phyloP scores from a whole-genome alignment of 2,797 vertebrate genomes.

The Salmo trutta region DNA sequence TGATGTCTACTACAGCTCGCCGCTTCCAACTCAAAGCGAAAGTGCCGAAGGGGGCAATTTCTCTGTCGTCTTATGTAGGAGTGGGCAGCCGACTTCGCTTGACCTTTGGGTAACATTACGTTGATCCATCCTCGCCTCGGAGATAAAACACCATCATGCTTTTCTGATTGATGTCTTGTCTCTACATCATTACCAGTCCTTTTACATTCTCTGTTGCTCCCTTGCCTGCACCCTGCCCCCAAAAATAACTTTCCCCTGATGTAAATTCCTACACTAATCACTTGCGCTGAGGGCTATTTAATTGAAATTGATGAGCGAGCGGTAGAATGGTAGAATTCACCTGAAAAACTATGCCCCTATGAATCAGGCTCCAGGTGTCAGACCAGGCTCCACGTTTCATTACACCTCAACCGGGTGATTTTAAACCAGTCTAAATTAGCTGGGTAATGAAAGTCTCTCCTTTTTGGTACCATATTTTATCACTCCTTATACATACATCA shows the following conservation, averaged over 20 bases:
- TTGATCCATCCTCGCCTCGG: conserved; percentile 42
- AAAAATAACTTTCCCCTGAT: conserved; percentile 14
- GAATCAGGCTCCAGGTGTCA: neutral
- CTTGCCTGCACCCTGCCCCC: neutral
- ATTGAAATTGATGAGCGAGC: neutral
- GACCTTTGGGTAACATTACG: conserved; percentile 59
- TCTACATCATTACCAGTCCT: conserved; percentile 22
- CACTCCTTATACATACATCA: conserved; percentile 8
- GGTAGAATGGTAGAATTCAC: neutral
- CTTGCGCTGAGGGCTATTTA: conserved; percentile 9
- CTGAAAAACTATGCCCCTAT: neutral
- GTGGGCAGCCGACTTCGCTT: conserved; percentile 44
- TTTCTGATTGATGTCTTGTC: conserved; percentile 38
- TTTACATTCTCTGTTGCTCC: conserved; percentile 32
- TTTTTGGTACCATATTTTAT: neutral
- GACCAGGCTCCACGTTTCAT: neutral
- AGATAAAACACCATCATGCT: conserved; percentile 48
- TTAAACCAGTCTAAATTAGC: neutral
- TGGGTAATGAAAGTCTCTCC: neutral
- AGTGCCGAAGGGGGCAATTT: conserved; percentile 27
- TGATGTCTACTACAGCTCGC: conserved; percentile 46
- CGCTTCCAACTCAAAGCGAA: conserved; percentile 25
- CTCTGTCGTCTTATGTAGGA: neutral
- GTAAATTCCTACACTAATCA: conserved; percentile 20
- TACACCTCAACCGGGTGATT: neutral